Base-by-base conservation (phyloP, 2,113 vertebrate genomes). In the Hippopotamus amphibius region DNA sequence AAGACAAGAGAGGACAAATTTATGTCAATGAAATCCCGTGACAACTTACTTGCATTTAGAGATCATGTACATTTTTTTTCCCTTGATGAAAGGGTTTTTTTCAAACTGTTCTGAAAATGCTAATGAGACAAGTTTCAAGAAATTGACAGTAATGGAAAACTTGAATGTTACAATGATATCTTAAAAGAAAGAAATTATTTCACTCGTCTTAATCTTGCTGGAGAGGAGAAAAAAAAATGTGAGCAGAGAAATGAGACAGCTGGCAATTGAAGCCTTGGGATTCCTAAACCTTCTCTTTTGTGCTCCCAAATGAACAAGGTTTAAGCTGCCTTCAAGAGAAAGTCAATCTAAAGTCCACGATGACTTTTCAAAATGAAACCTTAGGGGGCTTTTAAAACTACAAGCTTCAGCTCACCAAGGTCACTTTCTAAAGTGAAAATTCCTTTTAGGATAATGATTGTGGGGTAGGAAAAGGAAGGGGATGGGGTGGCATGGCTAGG, bases 131-230 rank as follows among this genome's bases (percentile, higher is more conserved):
- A 88, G 61, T 96, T 98, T 93, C 92, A 96, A 96, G 95, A 96
- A 93, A 96, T 84, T 98, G 98, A 97, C 97, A 97, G 97, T 98
- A 97, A 98, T 98, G 96, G 96, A 96, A 97, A 97, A 97, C 48
- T 80, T 90, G 93, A 97, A 97, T 96, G 65, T 95, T 95, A 97
- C 96, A 97, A 96, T 97, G 90, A 93, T 97, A 93, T 97, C 96
- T 96, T 84, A 96, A 96, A 95, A 95, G 95, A 96, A 96, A 96
- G 76, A 97, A 98, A 97, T 97, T 94, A 97, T 98, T 98, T 97
- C 81, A 97, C 96, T 98, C 97, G 93, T 97, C 92, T 97, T 95
- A 97, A 90, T 97, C 96, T 98, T 97, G 53, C 86, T 88, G 50
- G 82, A 69, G 77, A 97, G 41, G 61, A 95, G 82, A 9, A n/a